Evolutionary conservation across 2,113 vertebrate genomes (phyloP).

Genomic region (Gallinago media): DNA sequence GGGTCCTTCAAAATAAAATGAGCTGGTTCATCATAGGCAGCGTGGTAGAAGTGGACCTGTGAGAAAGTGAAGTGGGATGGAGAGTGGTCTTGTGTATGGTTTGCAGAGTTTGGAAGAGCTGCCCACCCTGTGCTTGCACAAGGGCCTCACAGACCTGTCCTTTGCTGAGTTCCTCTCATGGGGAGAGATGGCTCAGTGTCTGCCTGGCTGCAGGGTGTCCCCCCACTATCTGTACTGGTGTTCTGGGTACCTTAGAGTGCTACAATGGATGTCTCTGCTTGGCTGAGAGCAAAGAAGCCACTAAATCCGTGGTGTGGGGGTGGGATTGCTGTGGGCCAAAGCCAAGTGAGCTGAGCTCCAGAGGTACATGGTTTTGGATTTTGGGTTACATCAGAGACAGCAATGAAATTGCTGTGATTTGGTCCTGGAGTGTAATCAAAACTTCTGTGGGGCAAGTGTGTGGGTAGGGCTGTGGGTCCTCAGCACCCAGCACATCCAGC

Average conservation of each 20-base stretch:
- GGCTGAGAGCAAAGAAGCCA: neutral
- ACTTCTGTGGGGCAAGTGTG: fast-evolving
- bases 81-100: fast-evolving
- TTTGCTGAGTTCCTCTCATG: too few species aligned
- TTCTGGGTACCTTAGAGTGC: neutral
- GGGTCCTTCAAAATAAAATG: neutral
- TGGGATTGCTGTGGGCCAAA: neutral
- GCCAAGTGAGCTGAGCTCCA: neutral
- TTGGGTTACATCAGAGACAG: neutral
- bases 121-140: fast-evolving
- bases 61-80: neutral
- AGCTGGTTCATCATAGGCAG: neutral
- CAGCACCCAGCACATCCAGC: fast-evolving
- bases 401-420: fast-evolving
- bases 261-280: neutral
- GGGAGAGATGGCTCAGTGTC: too few species aligned
- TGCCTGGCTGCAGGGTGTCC: neutral
- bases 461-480: neutral
- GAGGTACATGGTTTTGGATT: fast-evolving
- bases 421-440: neutral
- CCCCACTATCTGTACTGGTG: neutral
- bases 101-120: neutral
- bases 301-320: too few species aligned
- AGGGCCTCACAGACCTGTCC: neutral
- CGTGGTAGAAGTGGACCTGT: neutral